These are phyloP conservation scores for Drosophila nr. medialis DNA, from an alignment of 2,888 invertebrate genomes.

Conservation along the genomic window DNA sequence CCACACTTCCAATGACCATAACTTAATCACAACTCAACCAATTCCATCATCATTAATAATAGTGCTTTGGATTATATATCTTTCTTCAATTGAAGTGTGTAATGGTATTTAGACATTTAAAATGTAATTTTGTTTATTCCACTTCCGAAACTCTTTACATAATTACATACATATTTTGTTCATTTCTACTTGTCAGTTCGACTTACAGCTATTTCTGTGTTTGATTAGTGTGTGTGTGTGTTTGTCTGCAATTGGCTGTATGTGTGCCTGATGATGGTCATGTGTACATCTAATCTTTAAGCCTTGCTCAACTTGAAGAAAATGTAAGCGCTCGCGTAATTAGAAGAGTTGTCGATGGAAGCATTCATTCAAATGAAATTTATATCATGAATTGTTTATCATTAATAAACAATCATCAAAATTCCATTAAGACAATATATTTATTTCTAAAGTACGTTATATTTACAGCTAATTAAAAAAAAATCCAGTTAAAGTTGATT, in stretches of 20 bases:
- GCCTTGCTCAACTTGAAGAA: conserved; percentile 8
- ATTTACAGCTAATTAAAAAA: background rate
- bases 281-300: background rate
- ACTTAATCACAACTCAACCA: conserved; percentile 2
- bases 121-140: background rate
- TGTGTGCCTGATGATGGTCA: conserved; percentile 4
- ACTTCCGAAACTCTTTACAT: background rate
- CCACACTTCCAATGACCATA: background rate
- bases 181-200: conserved; percentile 34
- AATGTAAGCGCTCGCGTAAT: conserved; percentile 35
- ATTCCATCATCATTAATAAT: background rate
- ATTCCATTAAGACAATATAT: background rate
- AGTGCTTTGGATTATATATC: background rate
- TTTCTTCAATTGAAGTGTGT: background rate
- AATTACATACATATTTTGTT: conserved; percentile 29
- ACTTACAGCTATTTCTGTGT: conserved; percentile 35
- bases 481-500: background rate
- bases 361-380: conserved; percentile 1
- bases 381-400: background rate
- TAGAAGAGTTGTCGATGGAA: conserved; percentile 31
- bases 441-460: background rate
- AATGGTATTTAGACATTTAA: background rate
- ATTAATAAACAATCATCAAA: background rate
- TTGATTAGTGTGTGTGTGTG: conserved; percentile 2
- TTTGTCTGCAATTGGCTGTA: background rate